Evolutionary conservation across 2,888 invertebrate species (phyloP).

Genomic region (Drosophila infuscata): DNA sequence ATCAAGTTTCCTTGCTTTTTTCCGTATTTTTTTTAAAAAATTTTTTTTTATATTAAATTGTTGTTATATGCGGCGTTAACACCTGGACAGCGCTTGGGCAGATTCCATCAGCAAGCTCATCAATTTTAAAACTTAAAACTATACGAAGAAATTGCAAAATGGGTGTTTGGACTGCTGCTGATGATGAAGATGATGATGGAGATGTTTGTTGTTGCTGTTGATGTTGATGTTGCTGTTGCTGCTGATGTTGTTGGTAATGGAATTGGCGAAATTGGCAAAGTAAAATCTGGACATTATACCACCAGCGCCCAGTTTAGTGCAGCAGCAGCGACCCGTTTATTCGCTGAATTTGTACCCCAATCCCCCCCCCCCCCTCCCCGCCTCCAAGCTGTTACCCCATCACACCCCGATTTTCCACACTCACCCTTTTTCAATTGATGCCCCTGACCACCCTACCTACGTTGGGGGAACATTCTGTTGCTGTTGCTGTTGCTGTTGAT

Average conservation of each 20-base stretch:
- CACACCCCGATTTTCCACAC: neutral
- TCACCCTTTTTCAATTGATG: constrained; percentile 4
- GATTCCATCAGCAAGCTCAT: constrained; percentile 72
- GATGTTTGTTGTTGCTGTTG: constrained; percentile 14
- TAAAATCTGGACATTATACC: constrained; percentile 46
- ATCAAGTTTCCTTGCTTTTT: neutral
- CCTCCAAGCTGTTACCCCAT: no score
- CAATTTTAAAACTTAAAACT: constrained; percentile 73
- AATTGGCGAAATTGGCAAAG: constrained; percentile 42
- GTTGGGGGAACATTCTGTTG: constrained; percentile 8
- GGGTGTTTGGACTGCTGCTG: constrained; percentile 13
- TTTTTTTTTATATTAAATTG: constrained; percentile 42
- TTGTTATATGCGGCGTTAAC: constrained; percentile 35
- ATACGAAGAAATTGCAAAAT: constrained; percentile 10
- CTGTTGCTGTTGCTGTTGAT: constrained; percentile 20
- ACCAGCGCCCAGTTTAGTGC: constrained; percentile 28
- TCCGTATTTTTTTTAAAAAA: neutral
- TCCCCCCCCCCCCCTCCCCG: neutral
- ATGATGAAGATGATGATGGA: constrained; percentile 2
- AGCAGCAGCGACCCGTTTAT: constrained; percentile 12
- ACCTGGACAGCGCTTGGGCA: constrained; percentile 47
- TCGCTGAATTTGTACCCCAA: neutral
- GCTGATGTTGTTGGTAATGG: neutral
- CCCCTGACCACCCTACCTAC: neutral
- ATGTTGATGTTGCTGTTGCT: constrained; percentile 30